Evolutionary conservation across 2,797 vertebrate species (phyloP).

Genomic region (Huso huso): DNA sequence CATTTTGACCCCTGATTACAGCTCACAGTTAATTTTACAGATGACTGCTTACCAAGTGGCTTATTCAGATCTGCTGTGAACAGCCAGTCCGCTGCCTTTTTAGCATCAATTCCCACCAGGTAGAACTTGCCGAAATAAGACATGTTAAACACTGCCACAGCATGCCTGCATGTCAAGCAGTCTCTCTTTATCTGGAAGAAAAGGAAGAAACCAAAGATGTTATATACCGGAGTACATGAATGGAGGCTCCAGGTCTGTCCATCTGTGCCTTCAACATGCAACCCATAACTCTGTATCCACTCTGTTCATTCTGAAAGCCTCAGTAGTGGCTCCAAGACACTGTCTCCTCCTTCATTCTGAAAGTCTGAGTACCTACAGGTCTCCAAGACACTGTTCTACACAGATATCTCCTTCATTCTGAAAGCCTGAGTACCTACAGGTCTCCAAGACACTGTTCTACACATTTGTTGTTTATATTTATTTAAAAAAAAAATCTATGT

Average conservation of each 20-base stretch:
- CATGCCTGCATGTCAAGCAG: conserved; percentile 76
- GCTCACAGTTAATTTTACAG: fast-evolving
- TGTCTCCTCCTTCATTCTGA: no score
- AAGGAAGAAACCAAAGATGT: conserved; percentile 1
- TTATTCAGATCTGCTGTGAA: conserved; percentile 85
- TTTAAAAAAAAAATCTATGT: neutral
- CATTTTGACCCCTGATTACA: neutral
- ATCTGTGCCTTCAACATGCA: no score
- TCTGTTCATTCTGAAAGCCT: neutral
- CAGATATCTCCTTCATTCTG: no score
- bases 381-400: no score
- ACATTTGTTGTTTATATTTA: neutral
- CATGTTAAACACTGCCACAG: conserved; percentile 86
- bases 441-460: neutral
- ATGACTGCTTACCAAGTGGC: conserved; percentile 65
- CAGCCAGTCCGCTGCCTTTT: conserved; percentile 83
- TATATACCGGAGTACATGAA: neutral
- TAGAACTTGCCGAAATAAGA: conserved; percentile 98
- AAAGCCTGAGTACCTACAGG: no score
- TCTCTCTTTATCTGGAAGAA: conserved; percentile 74
- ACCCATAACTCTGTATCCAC: no score
- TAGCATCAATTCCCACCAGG: conserved; percentile 80
- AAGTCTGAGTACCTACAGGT: no score
- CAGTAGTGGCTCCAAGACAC: no score
- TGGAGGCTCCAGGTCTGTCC: no score